A percentile compares a stretch with the other conserved stretches of the same genome.
These are phyloP conservation scores for Ornithoptera alexandrae DNA, from an alignment of 2,888 invertebrate species.

Conservation along the genomic window DNA sequence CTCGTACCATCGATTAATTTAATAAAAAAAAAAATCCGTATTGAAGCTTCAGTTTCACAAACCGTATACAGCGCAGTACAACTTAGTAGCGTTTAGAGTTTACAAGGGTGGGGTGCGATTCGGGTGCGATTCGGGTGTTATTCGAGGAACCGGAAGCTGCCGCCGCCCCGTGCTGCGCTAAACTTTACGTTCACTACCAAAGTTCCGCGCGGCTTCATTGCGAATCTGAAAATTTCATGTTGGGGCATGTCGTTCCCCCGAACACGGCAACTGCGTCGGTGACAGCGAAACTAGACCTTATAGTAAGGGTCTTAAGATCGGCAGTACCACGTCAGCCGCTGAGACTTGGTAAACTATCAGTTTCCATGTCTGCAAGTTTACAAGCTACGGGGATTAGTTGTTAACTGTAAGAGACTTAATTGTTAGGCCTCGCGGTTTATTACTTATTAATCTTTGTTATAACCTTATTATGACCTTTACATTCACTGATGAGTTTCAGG, in stretches of 20 bases:
- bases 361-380: conserved; percentile 47
- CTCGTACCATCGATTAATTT: no score
- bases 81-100: conserved; percentile 2
- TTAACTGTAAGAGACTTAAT: conserved; percentile 44
- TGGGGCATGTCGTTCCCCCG: conserved; percentile 32
- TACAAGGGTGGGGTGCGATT: conserved; percentile 4
- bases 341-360: conserved; percentile 45
- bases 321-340: conserved; percentile 27
- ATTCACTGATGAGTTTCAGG: no score
- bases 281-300: conserved; percentile 32
- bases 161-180: conserved; percentile 49
- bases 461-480: not conserved
- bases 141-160: conserved; percentile 9
- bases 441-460: conserved; percentile 16
- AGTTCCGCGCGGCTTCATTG: conserved; percentile 65
- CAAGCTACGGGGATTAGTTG: conserved; percentile 49
- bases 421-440: conserved; percentile 23
- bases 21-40: not conserved
- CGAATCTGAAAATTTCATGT: conserved; percentile 65
- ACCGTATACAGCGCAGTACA: no score
- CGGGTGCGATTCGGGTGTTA: not conserved
- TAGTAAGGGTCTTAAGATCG: not conserved
- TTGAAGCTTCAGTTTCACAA: not conserved
- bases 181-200: conserved; percentile 63
- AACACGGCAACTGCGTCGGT: conserved; percentile 33